These are phyloP conservation scores for Astyanax mexicanus DNA, from an alignment of 2,797 vertebrate genomes.

Conservation along the genomic window DNA sequence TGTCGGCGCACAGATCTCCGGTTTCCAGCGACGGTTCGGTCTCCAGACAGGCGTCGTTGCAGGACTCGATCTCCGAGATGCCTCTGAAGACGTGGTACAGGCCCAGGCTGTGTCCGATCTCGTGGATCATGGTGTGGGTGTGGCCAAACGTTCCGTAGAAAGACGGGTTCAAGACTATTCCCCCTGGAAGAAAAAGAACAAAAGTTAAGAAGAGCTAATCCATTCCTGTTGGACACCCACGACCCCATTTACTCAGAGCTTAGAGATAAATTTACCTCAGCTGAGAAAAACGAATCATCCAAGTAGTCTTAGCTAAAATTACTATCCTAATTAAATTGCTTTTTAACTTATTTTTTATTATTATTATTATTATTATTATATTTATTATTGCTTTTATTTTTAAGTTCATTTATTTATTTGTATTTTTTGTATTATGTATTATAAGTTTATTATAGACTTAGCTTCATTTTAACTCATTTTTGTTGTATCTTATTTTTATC, in stretches of 20 bases:
- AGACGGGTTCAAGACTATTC: slow-evolving; percentile 95
- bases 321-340: too few relatives aligned
- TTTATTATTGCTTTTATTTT: too few relatives aligned
- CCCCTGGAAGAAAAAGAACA: slow-evolving; percentile 70
- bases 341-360: too few relatives aligned
- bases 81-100: slow-evolving; percentile 98
- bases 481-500: too few relatives aligned
- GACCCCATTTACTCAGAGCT: slow-evolving; percentile 19
- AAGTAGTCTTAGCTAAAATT: too few relatives aligned
- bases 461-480: too few relatives aligned
- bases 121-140: slow-evolving; percentile 98
- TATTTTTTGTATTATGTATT: too few relatives aligned
- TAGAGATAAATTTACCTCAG: too few relatives aligned
- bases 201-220: neutral
- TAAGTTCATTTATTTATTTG: too few relatives aligned
- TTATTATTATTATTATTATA: too few relatives aligned
- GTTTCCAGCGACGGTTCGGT: slow-evolving; percentile 96
- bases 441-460: too few relatives aligned
- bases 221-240: neutral
- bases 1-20: slow-evolving; percentile 94
- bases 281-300: too few relatives aligned
- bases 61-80: slow-evolving; percentile 96
- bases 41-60: slow-evolving; percentile 95
- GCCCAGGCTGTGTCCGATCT: slow-evolving; percentile 95
- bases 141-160: slow-evolving; percentile 95